phyloP scores from a whole-genome alignment of 2,888 invertebrate genomes.

The Cheilosia pagana region DNA sequence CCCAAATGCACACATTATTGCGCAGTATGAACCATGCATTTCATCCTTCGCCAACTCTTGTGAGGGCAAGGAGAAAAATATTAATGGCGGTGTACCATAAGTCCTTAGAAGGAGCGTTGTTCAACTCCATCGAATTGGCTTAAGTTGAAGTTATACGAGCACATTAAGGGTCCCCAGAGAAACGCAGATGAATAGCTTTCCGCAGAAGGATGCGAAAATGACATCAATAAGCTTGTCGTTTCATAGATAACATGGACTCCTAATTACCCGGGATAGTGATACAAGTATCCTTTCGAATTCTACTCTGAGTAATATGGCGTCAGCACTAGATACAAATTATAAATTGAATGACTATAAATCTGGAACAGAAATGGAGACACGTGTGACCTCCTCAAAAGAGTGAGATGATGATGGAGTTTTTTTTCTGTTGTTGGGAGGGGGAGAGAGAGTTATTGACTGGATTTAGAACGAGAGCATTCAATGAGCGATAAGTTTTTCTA shows the following conservation, averaged over 20 bases:
- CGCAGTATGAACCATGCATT: background rate
- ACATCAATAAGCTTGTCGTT: slow-evolving; percentile 1
- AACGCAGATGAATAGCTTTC: background rate
- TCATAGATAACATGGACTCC: background rate
- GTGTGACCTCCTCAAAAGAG: no score
- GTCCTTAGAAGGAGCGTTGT: background rate
- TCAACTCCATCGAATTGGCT: slow-evolving; percentile 7
- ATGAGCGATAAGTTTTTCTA: no score
- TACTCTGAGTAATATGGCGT: no score
- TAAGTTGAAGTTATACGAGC: slow-evolving; percentile 9
- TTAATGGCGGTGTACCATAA: background rate
- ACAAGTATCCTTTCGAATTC: background rate
- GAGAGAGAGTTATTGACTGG: no score
- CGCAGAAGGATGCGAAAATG: slow-evolving; percentile 1
- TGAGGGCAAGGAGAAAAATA: background rate
- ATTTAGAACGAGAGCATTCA: no score
- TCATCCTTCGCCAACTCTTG: background rate
- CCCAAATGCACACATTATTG: background rate
- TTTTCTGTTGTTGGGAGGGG: no score
- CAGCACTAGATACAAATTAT: no score
- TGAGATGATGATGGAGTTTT: no score
- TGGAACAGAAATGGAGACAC: no score
- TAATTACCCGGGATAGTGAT: background rate
- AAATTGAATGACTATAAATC: no score
- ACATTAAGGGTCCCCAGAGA: background rate